Evolutionary conservation across 2,888 invertebrate species (phyloP).

Genomic region (Galeopsomyia nigrocyanea): DNA sequence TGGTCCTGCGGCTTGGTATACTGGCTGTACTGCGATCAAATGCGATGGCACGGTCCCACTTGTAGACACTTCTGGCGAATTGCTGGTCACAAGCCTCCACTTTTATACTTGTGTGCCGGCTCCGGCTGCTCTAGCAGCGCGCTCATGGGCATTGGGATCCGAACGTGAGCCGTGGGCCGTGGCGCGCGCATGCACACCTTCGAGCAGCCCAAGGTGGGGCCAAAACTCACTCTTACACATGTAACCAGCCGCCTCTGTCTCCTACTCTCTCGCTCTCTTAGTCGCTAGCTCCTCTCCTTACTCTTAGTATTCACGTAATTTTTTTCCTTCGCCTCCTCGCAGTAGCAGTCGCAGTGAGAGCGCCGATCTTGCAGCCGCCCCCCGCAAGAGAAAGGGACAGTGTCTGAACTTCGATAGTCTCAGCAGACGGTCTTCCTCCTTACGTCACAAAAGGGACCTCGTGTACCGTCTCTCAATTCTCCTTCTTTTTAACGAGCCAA

Average conservation of each 20-base stretch:
- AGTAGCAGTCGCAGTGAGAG: conserved; percentile 2
- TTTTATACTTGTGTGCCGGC: conserved; percentile 55
- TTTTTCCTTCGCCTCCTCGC: not conserved
- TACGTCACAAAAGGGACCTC: no score
- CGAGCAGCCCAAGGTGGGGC: not conserved
- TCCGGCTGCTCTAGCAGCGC: conserved; percentile 5
- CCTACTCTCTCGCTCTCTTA: not conserved
- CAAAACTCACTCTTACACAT: not conserved
- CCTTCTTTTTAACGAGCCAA: no score
- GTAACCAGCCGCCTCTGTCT: not conserved
- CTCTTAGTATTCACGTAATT: not conserved
- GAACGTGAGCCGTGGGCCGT: conserved; percentile 8
- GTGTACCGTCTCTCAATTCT: no score
- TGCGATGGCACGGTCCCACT: no score
- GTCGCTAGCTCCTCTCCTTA: not conserved
- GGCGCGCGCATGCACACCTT: not conserved
- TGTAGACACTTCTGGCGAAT: conserved; percentile 58
- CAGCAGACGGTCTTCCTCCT: no score
- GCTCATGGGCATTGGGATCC: not conserved
- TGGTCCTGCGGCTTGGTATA: conserved; percentile 12
- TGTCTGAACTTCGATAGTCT: no score
- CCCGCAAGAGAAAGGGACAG: conserved; percentile 16
- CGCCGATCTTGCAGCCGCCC: not conserved
- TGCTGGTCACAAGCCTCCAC: conserved; percentile 52
- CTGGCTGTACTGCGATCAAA: no score